Evolutionary conservation across 2,113 vertebrate genomes (phyloP), one percentile per base, ranked within the genome.

Genomic region (Scalopus aquaticus): DNA sequence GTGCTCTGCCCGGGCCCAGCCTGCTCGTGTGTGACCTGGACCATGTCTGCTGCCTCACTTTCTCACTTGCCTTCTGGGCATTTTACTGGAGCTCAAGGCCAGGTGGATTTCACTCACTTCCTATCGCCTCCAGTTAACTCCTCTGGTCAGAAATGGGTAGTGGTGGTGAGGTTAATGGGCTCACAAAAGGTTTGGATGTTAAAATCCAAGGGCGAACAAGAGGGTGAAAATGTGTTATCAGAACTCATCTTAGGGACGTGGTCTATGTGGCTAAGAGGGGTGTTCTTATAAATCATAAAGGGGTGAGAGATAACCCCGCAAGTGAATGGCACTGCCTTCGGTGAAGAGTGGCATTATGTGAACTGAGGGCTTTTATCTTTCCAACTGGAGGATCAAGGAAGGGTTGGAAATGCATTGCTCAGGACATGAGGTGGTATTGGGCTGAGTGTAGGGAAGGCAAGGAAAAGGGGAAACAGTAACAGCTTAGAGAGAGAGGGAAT

Each of bases 1-100:
- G 9, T 7, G 9, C 30, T 73, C 64, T 46, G 2, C 10, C 19
- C 26, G 5, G 28, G 5, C 22, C 19, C 2, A 8, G 1, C 13
- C 17, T 37, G 56, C 32, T 0, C 37, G 20, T 0, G 4, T 35
- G 26, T 65, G 11, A 12, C 17, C 22, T 5, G 11, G 4, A 62
- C 62, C 62, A 46, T 39, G 12, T 70, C 16, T 46, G 9, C 8
- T 46, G 13, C 11, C 32, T 88, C 3, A 6, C 11, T 60, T 80
- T 84, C 54, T 69, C 69, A 35, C 11, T 44, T 17, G 30, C n/a
- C 49, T 67, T 46, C 19, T 28, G 32, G n/a, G 39, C 32, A n/a
- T 56, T 80, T n/a, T 35, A 46, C 73, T 60, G 35, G 19, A 44
- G 82, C 72, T 30, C 46, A 67, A 12, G 20, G 56, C 3, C 51